Evolutionary conservation across 2,797 vertebrate species (phyloP).

Genomic region (Geotrypetes seraphini): DNA sequence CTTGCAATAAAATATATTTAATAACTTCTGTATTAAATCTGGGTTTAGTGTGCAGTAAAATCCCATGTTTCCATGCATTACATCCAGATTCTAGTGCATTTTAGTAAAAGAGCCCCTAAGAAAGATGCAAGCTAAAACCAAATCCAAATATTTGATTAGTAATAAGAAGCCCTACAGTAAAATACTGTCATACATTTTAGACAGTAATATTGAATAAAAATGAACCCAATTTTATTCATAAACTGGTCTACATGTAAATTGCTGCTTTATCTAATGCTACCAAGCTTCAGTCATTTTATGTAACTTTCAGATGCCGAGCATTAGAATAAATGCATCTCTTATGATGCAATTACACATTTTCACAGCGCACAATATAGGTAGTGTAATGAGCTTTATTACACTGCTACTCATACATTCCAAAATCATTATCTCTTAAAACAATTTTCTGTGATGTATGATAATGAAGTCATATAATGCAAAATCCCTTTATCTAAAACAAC

Average conservation of each 20-base stretch:
- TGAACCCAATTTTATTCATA: constrained; percentile 8
- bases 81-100: too few relatives aligned
- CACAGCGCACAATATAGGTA: constrained; percentile 15
- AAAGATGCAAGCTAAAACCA: too few relatives aligned
- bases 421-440: constrained; percentile 27
- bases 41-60: too few relatives aligned
- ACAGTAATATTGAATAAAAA: not conserved
- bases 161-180: too few relatives aligned
- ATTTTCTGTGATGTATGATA: constrained; percentile 33
- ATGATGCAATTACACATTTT: constrained; percentile 19
- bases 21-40: too few relatives aligned
- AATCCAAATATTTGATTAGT: too few relatives aligned
- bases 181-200: not conserved
- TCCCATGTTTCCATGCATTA: too few relatives aligned
- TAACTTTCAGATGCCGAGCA: constrained; percentile 9
- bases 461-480: constrained; percentile 33
- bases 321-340: constrained; percentile 15
- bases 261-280: constrained; percentile 2
- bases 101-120: too few relatives aligned
- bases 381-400: constrained; percentile 28
- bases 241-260: not conserved
- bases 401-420: constrained; percentile 20
- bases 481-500: constrained; percentile 29
- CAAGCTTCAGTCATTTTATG: constrained; percentile 10
- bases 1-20: too few relatives aligned